Base-by-base conservation (phyloP, 2,113 vertebrate species). In the Carollia perspicillata region DNA sequence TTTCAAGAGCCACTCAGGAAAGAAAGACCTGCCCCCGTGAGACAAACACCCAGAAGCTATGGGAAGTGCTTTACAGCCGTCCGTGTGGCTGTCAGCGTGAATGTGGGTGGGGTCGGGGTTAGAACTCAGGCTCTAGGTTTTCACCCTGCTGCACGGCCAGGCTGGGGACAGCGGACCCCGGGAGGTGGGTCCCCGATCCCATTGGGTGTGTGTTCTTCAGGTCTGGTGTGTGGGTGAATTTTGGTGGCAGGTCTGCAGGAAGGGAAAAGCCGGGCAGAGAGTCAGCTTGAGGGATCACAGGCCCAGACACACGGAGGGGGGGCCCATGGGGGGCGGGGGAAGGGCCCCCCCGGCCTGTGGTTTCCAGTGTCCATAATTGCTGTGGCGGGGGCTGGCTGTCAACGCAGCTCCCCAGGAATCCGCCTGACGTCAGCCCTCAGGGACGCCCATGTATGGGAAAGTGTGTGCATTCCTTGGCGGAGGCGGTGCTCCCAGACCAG, bases 371-470 rank as follows among this genome's bases (percentile, higher is more conserved):
- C 84, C 93, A 93, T 94, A 55, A 83, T 97, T 84, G 90, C 90
- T 87, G 66, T 95, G 96, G 94, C 81, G 78, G 84, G 60, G 93
- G 84, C 83, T 18, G 66, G 93, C 66, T 60, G 42, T 17, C n/a
- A 92, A 97, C 93, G 68, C 79, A 92, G 77, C 55, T 86, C 23
- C 95, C 89, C 58, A 97, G 97, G 97, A 98, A 97, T 97, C 71
- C 35, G 47, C 77, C 96, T 98, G 97, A 95, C 89, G 85, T 95
- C 93, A 94, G 86, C 53, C 22, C 44, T 12, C 74, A 93, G 94
- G 79, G 58, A 96, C 97, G 94, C 78, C 97, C 97, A 97, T 97
- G 95, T 98, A 97, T 98, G 97, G 97, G 97, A 97, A 97, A 95
- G 96, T 84, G 94, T 87, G 95, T 96, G 95, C 94, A 94, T 95